Conservation (phyloP, 2,797 vertebrate species). For the Cottoperca gobio region DNA sequence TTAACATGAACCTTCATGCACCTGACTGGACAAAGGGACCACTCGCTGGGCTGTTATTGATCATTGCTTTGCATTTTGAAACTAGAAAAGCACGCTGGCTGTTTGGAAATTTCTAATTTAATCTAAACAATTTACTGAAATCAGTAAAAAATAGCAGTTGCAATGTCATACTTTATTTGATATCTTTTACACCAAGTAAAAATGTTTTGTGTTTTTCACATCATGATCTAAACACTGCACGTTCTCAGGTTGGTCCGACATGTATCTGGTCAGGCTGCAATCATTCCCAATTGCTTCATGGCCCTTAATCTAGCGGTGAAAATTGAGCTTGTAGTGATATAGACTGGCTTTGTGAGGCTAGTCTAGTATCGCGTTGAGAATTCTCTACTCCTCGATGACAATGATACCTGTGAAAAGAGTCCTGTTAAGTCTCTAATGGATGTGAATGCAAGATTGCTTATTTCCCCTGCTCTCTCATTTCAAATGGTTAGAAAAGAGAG, state of each 20-base stretch:
- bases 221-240: not conserved
- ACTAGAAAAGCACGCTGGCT: not conserved
- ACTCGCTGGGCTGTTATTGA: not conserved
- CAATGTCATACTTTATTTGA: not conserved
- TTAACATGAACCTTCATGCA: not conserved
- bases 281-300: constrained; percentile 3
- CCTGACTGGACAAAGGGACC: not conserved
- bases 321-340: not conserved
- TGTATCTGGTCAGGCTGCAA: not conserved
- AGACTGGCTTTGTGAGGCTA: not conserved
- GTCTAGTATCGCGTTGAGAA: constrained; percentile 28
- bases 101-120: constrained; percentile 5
- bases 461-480: constrained; percentile 52
- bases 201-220: not conserved
- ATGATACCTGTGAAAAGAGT: constrained; percentile 57
- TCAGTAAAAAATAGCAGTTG: not conserved
- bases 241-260: not conserved
- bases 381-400: constrained; percentile 5
- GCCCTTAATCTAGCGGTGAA: constrained; percentile 13
- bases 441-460: constrained; percentile 62
- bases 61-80: not conserved
- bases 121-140: not conserved
- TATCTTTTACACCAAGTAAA: not conserved
- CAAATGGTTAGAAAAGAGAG: constrained; percentile 46
- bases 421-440: constrained; percentile 69